Base-by-base conservation (phyloP, 2,888 invertebrate genomes). In the Cataglyphis cursor region DNA sequence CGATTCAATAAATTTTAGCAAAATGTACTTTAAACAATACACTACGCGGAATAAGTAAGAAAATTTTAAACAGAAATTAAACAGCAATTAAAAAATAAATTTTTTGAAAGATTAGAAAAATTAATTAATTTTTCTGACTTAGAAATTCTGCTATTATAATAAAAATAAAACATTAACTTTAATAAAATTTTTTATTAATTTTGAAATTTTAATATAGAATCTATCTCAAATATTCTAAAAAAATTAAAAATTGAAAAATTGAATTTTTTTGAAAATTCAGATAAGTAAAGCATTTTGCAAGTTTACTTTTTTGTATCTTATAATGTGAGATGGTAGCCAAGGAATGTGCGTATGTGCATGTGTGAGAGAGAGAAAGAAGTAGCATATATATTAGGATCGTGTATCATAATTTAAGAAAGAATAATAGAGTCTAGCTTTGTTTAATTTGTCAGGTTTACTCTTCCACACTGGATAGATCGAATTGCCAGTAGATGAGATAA, bases 401-500 rank as follows among this genome's bases (percentile, higher is more conserved):
- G 35, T 28, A 24, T 15, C 8, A 70, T 72, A 80, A 68, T 59
- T 80, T 48, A 72, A 61, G 44, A 72, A 72, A 18, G 24, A 80
- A 48, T 80, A 80, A 61, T 35, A 38, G 24, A 38, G 24, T 66
- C 18, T 59, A 54, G 72, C 72, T 72, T 72, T 18, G 80, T 61
- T 72, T 57, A 73, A 59, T 66, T 28, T 28, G 35, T 61, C 41
- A 64, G 62, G 54, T 85, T 80, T 72, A 80, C 44, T 73, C 59
- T 57, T 35, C 48, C 18, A 31, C 61, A 81, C 76, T 70, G 78
- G 57, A 62, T 66, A 88, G 80, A 84, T 87, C 80, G 75, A 83
- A 83, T 68, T 75, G 57, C 75, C 28, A 38, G 57, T 35, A 61
- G 31, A 44, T 54, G 80, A 76, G 85, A 85, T 87, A 87, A 82